phyloP scores from a whole-genome alignment of 1,140 invertebrate species.

The Stratiolaelaps scimitus region DNA sequence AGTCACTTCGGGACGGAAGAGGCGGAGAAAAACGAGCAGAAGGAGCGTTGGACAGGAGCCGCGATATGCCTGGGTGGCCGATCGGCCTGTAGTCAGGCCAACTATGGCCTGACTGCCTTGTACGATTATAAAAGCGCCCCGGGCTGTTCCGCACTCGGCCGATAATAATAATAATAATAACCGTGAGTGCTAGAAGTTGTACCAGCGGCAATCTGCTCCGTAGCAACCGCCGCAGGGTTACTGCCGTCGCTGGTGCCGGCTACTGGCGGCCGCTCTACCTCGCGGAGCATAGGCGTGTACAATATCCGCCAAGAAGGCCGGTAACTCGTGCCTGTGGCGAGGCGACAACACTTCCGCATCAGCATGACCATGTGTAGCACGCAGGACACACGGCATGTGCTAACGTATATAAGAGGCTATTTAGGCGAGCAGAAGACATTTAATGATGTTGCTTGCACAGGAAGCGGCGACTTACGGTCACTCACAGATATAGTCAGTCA shows the following conservation, averaged over 20 bases:
- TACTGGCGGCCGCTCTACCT: background rate
- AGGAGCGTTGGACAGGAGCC: background rate
- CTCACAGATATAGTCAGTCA: background rate
- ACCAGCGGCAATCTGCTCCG: no score
- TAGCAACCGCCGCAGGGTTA: no score
- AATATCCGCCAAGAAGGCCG: background rate
- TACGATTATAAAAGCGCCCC: background rate
- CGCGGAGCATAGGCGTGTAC: background rate
- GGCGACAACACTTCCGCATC: background rate
- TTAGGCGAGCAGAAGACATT: background rate
- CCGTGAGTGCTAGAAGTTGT: background rate
- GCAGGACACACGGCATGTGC: background rate
- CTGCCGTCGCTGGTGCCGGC: no score
- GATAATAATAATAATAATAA: slow-evolving; percentile 3
- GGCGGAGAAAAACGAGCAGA: background rate
- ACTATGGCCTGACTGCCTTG: background rate
- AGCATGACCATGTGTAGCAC: background rate
- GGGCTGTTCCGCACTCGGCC: background rate
- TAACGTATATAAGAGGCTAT: background rate
- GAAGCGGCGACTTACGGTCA: background rate
- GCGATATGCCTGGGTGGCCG: background rate
- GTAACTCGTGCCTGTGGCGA: background rate
- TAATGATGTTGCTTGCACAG: background rate
- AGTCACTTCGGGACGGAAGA: background rate
- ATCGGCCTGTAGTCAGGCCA: background rate